phyloP scores from a whole-genome alignment of 1,140 invertebrate species.

The Bombus waltoni region DNA sequence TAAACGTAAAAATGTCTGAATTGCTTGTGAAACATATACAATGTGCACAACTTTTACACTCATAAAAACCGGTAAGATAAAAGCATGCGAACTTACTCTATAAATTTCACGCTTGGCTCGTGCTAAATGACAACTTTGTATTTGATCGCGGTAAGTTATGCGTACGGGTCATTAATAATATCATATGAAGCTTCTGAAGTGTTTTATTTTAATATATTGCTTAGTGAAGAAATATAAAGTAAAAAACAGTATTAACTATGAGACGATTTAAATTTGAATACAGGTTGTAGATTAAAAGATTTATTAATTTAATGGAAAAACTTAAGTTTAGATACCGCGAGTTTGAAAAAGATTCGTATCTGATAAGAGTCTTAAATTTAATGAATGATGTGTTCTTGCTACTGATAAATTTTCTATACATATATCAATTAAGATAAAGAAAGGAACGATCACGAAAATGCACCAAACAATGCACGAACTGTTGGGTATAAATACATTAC shows the following conservation, averaged over 20 bases:
- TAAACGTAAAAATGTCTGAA: neutral
- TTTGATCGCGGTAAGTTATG: neutral
- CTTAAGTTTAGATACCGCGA: neutral
- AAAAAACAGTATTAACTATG: too few relatives aligned
- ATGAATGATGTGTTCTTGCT: neutral
- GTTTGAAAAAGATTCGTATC: neutral
- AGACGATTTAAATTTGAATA: too few relatives aligned
- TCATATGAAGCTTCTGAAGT: neutral
- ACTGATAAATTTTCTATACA: neutral
- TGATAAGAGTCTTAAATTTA: neutral
- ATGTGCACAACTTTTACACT: neutral
- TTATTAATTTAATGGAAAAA: neutral
- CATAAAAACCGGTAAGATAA: neutral
- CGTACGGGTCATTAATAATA: neutral
- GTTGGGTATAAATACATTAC: neutral
- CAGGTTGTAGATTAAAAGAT: neutral
- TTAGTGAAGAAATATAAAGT: too few relatives aligned
- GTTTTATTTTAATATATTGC: neutral
- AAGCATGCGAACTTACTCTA: neutral
- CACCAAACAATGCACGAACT: neutral
- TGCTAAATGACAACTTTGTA: neutral
- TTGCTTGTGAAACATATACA: neutral
- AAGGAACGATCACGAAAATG: neutral
- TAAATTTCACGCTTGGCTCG: conserved; percentile 4
- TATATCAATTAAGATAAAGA: neutral